Conservation (phyloP, 1,140 invertebrate genomes). For the Tribolium madens region DNA sequence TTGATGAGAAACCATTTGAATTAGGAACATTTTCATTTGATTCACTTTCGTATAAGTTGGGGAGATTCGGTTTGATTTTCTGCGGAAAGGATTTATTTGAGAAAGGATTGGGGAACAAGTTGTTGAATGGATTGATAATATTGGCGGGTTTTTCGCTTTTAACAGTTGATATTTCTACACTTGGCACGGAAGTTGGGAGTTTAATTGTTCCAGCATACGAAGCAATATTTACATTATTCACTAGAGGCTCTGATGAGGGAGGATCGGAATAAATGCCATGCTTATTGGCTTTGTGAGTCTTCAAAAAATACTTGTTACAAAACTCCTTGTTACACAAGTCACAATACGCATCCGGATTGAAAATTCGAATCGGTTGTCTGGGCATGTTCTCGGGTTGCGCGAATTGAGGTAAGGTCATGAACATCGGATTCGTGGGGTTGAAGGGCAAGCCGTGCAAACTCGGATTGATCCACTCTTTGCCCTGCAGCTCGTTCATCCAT, state of each 20-base stretch:
- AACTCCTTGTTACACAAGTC: constrained; percentile 98
- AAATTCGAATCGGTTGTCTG: constrained; percentile 82
- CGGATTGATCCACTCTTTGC: constrained; percentile 61
- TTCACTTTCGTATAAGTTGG: constrained; percentile 52
- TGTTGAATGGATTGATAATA: constrained; percentile 57
- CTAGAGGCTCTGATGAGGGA: constrained; percentile 64
- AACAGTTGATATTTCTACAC: constrained; percentile 65
- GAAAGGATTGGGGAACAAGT: constrained; percentile 57
- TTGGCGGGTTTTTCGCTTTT: constrained; percentile 59
- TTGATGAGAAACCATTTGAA: constrained; percentile 57
- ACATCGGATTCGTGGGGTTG: constrained; percentile 59
- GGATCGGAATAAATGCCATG: constrained; percentile 87
- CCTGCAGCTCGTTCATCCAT: constrained; percentile 58
- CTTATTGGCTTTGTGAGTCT: constrained; percentile 96
- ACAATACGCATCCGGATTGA: constrained; percentile 96
- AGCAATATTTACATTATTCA: constrained; percentile 64
- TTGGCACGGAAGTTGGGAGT: constrained; percentile 62
- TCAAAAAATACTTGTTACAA: constrained; percentile 99
- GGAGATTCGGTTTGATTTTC: constrained; percentile 52
- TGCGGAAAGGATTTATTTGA: constrained; percentile 52
- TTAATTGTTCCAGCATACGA: constrained; percentile 58
- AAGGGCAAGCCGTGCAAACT: constrained; percentile 61
- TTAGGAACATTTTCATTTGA: constrained; percentile 51
- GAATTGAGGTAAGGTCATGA: constrained; percentile 66
- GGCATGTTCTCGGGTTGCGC: constrained; percentile 68